Base-by-base conservation (phyloP, 1,140 invertebrate species). In the Drosophila navojoa region DNA sequence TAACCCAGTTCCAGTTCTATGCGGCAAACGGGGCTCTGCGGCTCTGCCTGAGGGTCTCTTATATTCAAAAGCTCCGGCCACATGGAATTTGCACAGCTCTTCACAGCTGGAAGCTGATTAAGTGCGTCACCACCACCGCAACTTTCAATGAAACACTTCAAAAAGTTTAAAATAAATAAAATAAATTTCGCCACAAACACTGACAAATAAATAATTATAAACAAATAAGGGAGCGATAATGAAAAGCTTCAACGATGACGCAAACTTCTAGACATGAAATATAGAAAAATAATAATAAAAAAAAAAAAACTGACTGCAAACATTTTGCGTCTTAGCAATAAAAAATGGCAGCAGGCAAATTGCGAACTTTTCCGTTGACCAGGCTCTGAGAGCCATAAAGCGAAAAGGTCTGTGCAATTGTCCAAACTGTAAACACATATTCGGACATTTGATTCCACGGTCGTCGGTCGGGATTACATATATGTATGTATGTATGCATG, bases 1-100 rank as follows among this genome's bases (percentile, higher is more conserved):
- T 86, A 86, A 86, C 82, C 82, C 82, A 86, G 82, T 86, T 86
- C 64, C 53, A 63, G 55, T 67, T 68, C 29, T 40, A 35, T 61
- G 62, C 52, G n/a, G 15, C 57, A 54, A 54, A 35, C 50, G 61
- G 49, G 40, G 63, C 44, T 50, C 29, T 53, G 53, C 70, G 44
- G 45, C 13, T n/a, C 40, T 15, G 19, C 68, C 42, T 50, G 61
- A 69, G 57, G 52, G 71, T 61, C 57, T 53, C 69, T 59, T 49
- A 35, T 52, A 29, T 52, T 29, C 42, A 11, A 58, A 62, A 62
- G 47, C 32, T 50, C 47, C 40, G 49, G 32, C 13, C 67, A 54
- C 27, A 61, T 29, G 40, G 13, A 45, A 69, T 68, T 57, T 49
- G 42, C 32, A 38, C 61, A 44, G 19, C 62, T 29, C 50, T 47